A percentile compares a stretch with the other conserved stretches of the same genome.
These are phyloP conservation scores for Trichonephila inaurata DNA, from an alignment of 1,140 invertebrate species.

Conservation along the genomic window DNA sequence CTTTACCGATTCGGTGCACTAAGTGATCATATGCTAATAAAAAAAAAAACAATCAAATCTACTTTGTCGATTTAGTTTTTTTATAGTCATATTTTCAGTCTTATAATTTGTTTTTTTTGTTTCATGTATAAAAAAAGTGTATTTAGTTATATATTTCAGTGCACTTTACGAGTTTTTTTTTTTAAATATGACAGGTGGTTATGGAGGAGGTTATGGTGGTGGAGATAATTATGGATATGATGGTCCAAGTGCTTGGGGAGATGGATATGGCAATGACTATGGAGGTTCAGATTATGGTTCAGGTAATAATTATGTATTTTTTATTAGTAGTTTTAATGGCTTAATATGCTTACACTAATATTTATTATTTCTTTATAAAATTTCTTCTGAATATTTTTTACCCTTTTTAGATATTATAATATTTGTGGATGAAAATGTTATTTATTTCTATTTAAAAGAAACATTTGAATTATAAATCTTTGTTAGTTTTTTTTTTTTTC, in stretches of 20 bases:
- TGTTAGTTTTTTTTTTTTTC: too few relatives aligned
- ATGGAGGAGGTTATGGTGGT: conserved; percentile 68
- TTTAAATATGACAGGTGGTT: conserved; percentile 7
- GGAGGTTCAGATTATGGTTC: conserved; percentile 71
- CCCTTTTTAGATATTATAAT: neutral
- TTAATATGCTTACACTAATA: neutral
- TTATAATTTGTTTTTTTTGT: too few relatives aligned
- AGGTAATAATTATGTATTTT: conserved; percentile 47
- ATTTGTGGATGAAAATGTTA: neutral
- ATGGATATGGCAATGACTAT: conserved; percentile 75
- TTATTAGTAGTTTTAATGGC: neutral
- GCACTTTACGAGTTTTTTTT: too few relatives aligned
- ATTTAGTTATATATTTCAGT: too few relatives aligned
- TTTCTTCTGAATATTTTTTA: too few relatives aligned
- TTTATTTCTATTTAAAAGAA: neutral
- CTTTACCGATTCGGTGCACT: too few relatives aligned
- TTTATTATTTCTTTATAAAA: too few relatives aligned
- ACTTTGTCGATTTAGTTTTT: too few relatives aligned
- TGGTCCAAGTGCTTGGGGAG: conserved; percentile 64
- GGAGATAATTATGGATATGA: conserved; percentile 70
- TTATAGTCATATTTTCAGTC: too few relatives aligned
- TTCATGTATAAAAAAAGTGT: too few relatives aligned
- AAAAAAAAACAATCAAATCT: too few relatives aligned
- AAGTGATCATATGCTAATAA: too few relatives aligned
- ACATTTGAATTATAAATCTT: neutral